A percentile compares a stretch with the other conserved stretches of the same genome.
phyloP scores from a whole-genome alignment of 2,797 vertebrate genomes.

The Limosa lapponica region DNA sequence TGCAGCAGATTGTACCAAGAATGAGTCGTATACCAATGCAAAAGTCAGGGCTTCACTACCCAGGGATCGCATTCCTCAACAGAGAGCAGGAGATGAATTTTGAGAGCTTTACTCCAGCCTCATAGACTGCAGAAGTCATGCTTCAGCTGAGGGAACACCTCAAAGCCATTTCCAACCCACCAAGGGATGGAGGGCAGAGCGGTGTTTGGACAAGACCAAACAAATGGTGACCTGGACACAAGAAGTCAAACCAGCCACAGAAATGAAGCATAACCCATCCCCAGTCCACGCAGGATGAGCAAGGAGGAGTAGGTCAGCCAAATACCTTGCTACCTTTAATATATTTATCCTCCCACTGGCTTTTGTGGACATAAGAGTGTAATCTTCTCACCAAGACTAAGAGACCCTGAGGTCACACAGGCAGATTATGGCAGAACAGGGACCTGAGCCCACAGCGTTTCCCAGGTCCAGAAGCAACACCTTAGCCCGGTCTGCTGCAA shows the following conservation, averaged over 20 bases:
- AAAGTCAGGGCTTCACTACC: background rate
- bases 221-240: rapidly evolving
- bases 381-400: background rate
- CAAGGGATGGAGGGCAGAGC: background rate
- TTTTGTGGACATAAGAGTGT: rapidly evolving
- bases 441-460: background rate
- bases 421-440: rapidly evolving
- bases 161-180: background rate
- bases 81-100: background rate
- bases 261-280: background rate
- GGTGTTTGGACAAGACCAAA: rapidly evolving
- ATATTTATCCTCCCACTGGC: background rate
- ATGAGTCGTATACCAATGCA: rapidly evolving
- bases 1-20: background rate
- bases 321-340: background rate
- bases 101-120: background rate
- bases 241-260: background rate
- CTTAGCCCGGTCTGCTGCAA: background rate
- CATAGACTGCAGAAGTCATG: rapidly evolving
- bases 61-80: rapidly evolving
- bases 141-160: background rate
- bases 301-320: background rate
- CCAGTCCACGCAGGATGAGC: rapidly evolving
- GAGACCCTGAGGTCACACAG: background rate
- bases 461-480: background rate